Conservation (phyloP, 2,888 invertebrate species). For the Geotrupes spiniger region DNA sequence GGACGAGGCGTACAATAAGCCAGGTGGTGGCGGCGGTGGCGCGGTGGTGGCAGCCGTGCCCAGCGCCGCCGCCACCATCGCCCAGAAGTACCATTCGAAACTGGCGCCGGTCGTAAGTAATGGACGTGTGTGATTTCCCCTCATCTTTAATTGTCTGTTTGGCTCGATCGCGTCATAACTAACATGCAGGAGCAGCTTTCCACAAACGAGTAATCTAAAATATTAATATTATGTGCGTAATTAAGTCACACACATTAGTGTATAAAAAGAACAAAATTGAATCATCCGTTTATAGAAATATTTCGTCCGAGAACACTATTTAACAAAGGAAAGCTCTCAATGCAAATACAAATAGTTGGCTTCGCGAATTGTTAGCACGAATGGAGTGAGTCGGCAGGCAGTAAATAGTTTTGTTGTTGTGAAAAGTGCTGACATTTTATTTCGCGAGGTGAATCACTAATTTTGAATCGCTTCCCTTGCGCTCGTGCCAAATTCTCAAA, state of each 20-base stretch:
- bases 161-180: neutral
- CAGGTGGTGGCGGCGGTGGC: constrained; percentile 33
- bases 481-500: too few species aligned
- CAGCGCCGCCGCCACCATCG: constrained; percentile 41
- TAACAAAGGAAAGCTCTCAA: too few species aligned
- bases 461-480: too few species aligned
- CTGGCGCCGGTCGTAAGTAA: constrained; percentile 48
- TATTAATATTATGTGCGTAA: constrained; percentile 31
- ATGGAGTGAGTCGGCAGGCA: too few species aligned
- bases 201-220: neutral
- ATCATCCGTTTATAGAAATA: too few species aligned
- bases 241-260: constrained; percentile 33
- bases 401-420: too few species aligned
- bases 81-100: constrained; percentile 43
- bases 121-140: constrained; percentile 20
- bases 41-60: constrained; percentile 31
- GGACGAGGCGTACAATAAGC: constrained; percentile 64
- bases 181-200: neutral
- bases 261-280: too few species aligned
- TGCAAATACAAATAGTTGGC: too few species aligned
- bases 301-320: too few species aligned
- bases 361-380: too few species aligned
- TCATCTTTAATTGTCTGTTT: neutral
- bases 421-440: too few species aligned
- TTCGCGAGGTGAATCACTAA: too few species aligned